A percentile compares a stretch with the other conserved stretches of the same genome.
These are phyloP conservation scores for Zosterops hypoxanthus DNA, from an alignment of 2,113 vertebrate species.

Conservation along the genomic window DNA sequence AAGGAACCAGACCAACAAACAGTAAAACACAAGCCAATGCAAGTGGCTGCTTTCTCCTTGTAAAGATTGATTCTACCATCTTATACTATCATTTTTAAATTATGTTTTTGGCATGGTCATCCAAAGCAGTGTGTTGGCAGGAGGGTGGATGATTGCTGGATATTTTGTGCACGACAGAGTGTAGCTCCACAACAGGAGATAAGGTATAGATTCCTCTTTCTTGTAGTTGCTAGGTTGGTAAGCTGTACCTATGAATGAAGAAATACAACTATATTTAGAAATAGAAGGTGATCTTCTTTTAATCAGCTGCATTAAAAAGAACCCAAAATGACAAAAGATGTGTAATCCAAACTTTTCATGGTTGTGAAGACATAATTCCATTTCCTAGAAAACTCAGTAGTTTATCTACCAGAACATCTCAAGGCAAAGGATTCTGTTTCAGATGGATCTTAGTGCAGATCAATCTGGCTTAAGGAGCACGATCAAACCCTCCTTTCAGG, in stretches of 20 bases:
- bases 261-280: neutral
- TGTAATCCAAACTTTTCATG: neutral
- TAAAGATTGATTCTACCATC: neutral
- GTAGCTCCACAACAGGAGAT: neutral
- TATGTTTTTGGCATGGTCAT: neutral
- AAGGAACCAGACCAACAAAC: neutral
- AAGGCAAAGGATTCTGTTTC: neutral
- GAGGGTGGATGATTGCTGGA: neutral
- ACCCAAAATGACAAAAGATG: neutral
- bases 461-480: neutral
- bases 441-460: neutral
- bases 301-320: neutral
- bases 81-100: neutral
- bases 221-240: neutral
- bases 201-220: neutral
- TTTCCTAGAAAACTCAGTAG: neutral
- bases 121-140: neutral
- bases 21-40: neutral
- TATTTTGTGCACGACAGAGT: neutral
- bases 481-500: neutral
- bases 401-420: neutral
- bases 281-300: neutral
- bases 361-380: neutral
- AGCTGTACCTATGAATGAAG: neutral
- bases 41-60: neutral